These are phyloP conservation scores for Cylloceria caligata DNA, from an alignment of 2,888 invertebrate species.

Conservation along the genomic window DNA sequence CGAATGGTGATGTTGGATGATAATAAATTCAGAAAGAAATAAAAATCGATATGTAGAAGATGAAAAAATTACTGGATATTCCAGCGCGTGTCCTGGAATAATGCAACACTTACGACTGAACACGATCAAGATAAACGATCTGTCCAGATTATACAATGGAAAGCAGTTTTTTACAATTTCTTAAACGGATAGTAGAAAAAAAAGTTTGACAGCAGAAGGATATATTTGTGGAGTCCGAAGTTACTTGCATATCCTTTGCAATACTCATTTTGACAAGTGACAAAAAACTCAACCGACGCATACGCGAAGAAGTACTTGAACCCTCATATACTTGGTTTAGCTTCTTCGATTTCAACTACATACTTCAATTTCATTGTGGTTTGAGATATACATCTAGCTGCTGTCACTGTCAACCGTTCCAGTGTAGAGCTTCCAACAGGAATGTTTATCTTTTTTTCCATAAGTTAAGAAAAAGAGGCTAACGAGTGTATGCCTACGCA, in stretches of 20 bases:
- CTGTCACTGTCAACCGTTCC: constrained; percentile 30
- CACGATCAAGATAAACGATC: constrained; percentile 43
- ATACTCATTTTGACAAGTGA: constrained; percentile 32
- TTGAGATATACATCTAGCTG: constrained; percentile 11
- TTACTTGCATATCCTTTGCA: background rate
- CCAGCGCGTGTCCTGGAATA: background rate
- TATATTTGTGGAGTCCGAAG: constrained; percentile 25
- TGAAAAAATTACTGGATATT: constrained; percentile 8
- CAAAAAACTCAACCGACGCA: constrained; percentile 44
- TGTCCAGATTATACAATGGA: constrained; percentile 21
- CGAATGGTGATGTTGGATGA: background rate
- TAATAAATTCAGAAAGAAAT: background rate
- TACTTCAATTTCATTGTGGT: background rate
- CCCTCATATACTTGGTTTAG: background rate
- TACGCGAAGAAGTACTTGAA: constrained; percentile 39
- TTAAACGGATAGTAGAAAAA: constrained; percentile 37
- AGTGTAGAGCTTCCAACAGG: background rate
- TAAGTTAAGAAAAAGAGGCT: constrained; percentile 47
- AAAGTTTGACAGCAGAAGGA: constrained; percentile 45
- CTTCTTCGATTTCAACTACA: background rate
- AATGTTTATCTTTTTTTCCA: constrained; percentile 30
- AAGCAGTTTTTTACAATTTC: constrained; percentile 52
- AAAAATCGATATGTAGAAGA: background rate
- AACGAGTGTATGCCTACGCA: constrained; percentile 56
- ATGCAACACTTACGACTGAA: background rate